Percentiles rank a stretch among this genome's conserved stretches.
Conservation (phyloP, 37 sponge, comb jelly and placozoan genomes). For the Petrosia ficiformis region DNA sequence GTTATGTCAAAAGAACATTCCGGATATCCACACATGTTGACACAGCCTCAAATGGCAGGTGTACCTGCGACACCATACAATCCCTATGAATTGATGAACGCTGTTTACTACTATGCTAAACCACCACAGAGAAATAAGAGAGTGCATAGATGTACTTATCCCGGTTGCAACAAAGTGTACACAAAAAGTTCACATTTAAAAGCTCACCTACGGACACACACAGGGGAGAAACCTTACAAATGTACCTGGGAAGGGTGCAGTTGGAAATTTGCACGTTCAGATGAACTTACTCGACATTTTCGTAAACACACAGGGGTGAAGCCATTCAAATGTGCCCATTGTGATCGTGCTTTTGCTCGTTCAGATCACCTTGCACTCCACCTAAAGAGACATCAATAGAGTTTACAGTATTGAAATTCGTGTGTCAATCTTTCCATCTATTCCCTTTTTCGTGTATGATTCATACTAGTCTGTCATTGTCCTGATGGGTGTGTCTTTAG, state of each 20-base stretch:
- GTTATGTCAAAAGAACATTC: slow-evolving; percentile 31
- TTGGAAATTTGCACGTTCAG: slow-evolving; percentile 97
- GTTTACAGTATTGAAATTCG: neutral
- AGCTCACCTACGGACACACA: slow-evolving; percentile 97
- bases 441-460: neutral
- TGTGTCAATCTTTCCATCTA: neutral
- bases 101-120: slow-evolving; percentile 67
- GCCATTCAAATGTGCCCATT: slow-evolving; percentile 95
- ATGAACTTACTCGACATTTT: slow-evolving; percentile 95
- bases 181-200: slow-evolving; percentile 98
- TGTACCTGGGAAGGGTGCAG: slow-evolving; percentile 96
- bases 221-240: slow-evolving; percentile 98
- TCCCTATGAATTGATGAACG: slow-evolving; percentile 56
- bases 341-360: slow-evolving; percentile 92
- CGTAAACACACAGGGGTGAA: slow-evolving; percentile 97
- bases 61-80: slow-evolving; percentile 18
- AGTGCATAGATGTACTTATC: slow-evolving; percentile 91
- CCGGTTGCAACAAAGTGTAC: slow-evolving; percentile 96
- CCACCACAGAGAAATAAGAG: slow-evolving; percentile 75
- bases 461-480: neutral
- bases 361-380: slow-evolving; percentile 96
- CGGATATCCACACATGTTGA: slow-evolving; percentile 25
- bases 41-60: neutral
- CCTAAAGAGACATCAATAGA: slow-evolving; percentile 68
- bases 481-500: neutral